phyloP scores from a whole-genome alignment of 1,140 invertebrate genomes.

The Cydia strobilella region DNA sequence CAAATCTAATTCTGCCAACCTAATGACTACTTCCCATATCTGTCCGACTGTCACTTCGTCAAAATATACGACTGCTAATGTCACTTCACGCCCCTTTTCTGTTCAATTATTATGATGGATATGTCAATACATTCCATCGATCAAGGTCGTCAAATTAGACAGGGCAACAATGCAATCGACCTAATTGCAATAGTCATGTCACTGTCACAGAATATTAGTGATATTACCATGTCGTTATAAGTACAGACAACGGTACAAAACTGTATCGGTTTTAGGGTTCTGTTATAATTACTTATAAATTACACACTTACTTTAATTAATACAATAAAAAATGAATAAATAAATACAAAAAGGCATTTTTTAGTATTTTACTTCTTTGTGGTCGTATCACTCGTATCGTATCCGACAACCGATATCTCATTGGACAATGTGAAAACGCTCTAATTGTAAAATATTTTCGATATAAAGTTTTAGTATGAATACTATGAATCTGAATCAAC shows the following conservation, averaged over 20 bases:
- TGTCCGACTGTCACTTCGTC: neutral
- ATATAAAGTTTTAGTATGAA: too few species aligned
- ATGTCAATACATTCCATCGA: constrained; percentile 18
- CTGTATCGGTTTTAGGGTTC: neutral
- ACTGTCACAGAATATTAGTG: neutral
- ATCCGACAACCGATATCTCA: too few species aligned
- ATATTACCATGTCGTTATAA: constrained; percentile 11
- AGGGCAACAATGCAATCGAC: constrained; percentile 3
- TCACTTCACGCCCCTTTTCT: constrained; percentile 3
- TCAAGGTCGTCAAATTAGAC: constrained; percentile 24
- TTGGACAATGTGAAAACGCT: too few species aligned
- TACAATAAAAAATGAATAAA: too few species aligned
- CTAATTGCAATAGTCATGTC: constrained; percentile 20
- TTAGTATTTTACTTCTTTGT: too few species aligned
- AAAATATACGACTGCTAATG: neutral
- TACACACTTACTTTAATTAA: too few species aligned
- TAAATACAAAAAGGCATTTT: too few species aligned
- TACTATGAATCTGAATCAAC: too few species aligned
- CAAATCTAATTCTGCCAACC: neutral
- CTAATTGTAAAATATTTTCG: too few species aligned
- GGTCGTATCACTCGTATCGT: too few species aligned
- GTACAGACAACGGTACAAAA: neutral
- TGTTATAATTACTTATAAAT: too few species aligned
- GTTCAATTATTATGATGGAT: constrained; percentile 26
- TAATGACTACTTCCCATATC: neutral